Evolutionary conservation across 2,113 vertebrate species (phyloP), one percentile per base, ranked within the genome.

Genomic region (Apodemus speciosus): DNA sequence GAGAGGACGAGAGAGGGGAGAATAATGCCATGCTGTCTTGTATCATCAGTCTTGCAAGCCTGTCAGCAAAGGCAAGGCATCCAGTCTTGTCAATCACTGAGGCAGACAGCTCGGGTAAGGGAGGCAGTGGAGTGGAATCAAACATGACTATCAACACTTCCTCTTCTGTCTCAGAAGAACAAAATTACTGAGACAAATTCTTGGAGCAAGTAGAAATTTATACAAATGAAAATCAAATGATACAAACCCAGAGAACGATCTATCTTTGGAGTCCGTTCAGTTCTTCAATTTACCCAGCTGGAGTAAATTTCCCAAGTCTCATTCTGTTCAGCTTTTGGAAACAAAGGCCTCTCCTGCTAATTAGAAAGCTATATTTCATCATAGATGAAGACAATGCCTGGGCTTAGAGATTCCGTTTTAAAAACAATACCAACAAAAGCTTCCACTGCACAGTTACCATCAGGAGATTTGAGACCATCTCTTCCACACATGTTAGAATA

Each of bases 261-360:
- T 88, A 89, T 84, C 73, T 94, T 92, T 97, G 96, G 95, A 95
- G 87, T 96, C 91, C 46, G 88, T 96, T 96, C 96, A 96, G 69
- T 92, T 91, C 91, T 94, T 96, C 90, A 88, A 92, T 92, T 96
- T 95, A 90, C 90, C 96, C 97, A 97, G 97, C 95, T 97, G 96
- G 96, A 94, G 93, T 92, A 89, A 94, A 97, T 97, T 97, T 97
- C 93, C 56, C 89, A 96, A 97, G 96, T 96, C 96, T 96, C 89
- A 85, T 97, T 96, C 89, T 96, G 89, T 92, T 95, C 93, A 94
- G 94, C 1, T 60, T 95, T 97, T 96, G 87, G 86, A 96, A 96
- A 96, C 87, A 85, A 95, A 93, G 94, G 86, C 68, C 85, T 96
- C 93, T 93, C 53, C 87, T 94, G 80, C 91, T 97, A 92, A 96